Conservation (phyloP, 2,888 invertebrate species). For the Troilus luridus region DNA sequence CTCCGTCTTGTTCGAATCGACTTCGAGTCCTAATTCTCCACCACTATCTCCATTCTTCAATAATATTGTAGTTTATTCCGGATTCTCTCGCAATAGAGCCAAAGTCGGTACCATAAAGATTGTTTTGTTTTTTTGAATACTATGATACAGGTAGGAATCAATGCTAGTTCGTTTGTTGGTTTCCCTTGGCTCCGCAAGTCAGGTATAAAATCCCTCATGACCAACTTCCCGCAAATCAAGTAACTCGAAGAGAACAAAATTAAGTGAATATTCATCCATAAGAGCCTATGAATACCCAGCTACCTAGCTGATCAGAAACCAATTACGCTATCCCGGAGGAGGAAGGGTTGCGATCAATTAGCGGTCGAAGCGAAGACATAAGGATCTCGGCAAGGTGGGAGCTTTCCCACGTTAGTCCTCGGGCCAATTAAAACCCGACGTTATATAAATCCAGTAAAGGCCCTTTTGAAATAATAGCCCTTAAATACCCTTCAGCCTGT, state of each 20-base stretch:
- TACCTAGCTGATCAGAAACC: background rate
- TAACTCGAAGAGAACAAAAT: background rate
- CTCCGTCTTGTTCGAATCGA: no score
- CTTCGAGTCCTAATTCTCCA: no score
- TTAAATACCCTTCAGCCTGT: constrained; percentile 23
- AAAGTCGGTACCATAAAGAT: no score
- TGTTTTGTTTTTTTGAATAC: no score
- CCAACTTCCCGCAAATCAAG: background rate
- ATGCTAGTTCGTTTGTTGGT: background rate
- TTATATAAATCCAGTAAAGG: constrained; percentile 53
- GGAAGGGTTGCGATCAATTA: constrained; percentile 1
- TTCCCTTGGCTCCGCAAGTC: no score
- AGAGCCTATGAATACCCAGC: background rate
- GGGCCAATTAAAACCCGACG: constrained; percentile 52
- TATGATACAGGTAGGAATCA: background rate
- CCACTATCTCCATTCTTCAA: no score
- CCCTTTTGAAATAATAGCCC: constrained; percentile 57
- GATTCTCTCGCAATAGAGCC: no score
- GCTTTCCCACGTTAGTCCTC: constrained; percentile 35
- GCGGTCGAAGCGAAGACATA: constrained; percentile 8
- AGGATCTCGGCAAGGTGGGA: constrained; percentile 5
- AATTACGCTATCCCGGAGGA: background rate
- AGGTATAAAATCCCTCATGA: background rate
- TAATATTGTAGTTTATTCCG: no score
- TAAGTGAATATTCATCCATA: background rate